Evolutionary conservation across 2,113 vertebrate genomes (phyloP), one percentile per base, ranked within the genome.

Genomic region (Arizona elegans): DNA sequence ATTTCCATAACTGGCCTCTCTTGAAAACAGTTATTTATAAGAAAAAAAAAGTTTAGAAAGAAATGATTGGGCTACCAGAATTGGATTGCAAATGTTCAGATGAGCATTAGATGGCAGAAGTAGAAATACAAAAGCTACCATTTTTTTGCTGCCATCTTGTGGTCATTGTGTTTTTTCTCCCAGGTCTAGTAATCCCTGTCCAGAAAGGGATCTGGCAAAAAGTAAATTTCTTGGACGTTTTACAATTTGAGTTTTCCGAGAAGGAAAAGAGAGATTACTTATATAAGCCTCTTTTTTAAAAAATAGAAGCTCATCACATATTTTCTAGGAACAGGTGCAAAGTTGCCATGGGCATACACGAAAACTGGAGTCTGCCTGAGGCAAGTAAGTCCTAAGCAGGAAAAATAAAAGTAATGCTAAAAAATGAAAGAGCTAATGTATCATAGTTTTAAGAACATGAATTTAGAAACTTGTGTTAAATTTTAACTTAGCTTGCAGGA

Each of bases 151-250:
- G 75, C 75, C 75, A 81, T 81, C 75, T 21, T 43, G 17, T 81
- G 75, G 1, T 43, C 17, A 21, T 62, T 62, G 24, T 26, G 9
- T 26, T 0, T 1, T 1, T 1, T 1, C 12, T 3, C 5, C 5
- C 5, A 15, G 8, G 8, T 21, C 33, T 81, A 81, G 75, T 43
- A 43, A 81, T 38, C 17, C 75, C 33, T 81, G 75, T 43, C 17
- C 75, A 81, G 33, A 38, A 81, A 81, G 33, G 15, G 17, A 19
- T 43, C 33, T 81, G 75, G 75, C 33, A 81, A 19, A 81, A 9
- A 81, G 17, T 81, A 81, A 9, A 43, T 81, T 81, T 81, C 3
- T 81, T 81, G 75, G 75, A 81, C 21, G 75, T 43, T 81, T 81
- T 81, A 81, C 17, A 43, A 10, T 43, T 21, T 81, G 75, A 43